These are phyloP conservation scores for Ectropis crepuscularia DNA, from an alignment of 2,888 invertebrate genomes.

Conservation along the genomic window DNA sequence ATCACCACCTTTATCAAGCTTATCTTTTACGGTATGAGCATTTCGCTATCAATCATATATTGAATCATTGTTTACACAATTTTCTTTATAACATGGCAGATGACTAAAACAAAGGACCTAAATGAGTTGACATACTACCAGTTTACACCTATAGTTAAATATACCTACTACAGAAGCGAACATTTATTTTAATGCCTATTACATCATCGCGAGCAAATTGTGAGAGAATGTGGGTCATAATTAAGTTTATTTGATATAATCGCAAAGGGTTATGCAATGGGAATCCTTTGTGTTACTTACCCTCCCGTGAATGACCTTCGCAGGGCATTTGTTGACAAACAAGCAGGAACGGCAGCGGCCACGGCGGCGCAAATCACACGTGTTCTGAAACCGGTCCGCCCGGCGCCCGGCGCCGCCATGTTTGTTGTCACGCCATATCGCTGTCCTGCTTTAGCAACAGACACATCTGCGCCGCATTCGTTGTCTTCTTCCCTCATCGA, in stretches of 20 bases:
- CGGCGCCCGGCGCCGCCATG: constrained; percentile 79
- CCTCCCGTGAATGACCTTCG: constrained; percentile 78
- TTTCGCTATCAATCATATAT: constrained; percentile 13
- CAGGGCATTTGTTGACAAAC: constrained; percentile 83
- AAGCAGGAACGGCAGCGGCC: constrained; percentile 69
- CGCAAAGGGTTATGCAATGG: constrained; percentile 58
- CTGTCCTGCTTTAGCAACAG: constrained; percentile 58
- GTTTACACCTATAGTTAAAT: background rate
- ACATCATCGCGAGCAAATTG: constrained; percentile 47
- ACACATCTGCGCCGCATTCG: constrained; percentile 46
- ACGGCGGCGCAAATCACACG: constrained; percentile 68
- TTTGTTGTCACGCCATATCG: constrained; percentile 81
- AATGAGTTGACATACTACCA: constrained; percentile 28
- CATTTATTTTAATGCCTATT: constrained; percentile 32
- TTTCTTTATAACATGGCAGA: constrained; percentile 20
- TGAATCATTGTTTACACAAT: constrained; percentile 13
- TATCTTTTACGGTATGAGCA: background rate
- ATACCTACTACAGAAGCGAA: background rate
- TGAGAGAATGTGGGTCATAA: constrained; percentile 32
- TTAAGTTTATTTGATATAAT: constrained; percentile 36
- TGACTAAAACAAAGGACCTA: constrained; percentile 41
- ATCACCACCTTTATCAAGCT: background rate
- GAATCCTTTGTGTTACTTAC: constrained; percentile 70
- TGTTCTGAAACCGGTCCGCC: constrained; percentile 78
- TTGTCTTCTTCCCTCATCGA: constrained; percentile 54